Evolutionary conservation across 1,140 invertebrate species (phyloP).

Genomic region (Drosophila mojavensis): DNA sequence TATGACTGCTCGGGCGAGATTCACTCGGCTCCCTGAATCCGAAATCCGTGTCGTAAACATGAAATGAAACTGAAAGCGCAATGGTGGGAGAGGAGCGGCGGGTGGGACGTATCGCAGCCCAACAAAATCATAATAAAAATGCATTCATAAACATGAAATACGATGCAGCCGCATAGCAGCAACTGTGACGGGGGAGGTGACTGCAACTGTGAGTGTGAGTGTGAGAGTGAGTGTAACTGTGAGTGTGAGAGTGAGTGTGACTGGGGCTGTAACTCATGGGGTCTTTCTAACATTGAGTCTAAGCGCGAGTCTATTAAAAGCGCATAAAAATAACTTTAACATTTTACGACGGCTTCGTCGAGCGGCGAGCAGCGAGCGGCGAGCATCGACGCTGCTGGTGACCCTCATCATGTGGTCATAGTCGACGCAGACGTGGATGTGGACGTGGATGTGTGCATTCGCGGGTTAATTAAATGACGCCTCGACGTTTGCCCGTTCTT

Average conservation of each 20-base stretch:
- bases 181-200: neutral
- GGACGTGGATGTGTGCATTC: constrained; percentile 46
- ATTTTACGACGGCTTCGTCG: constrained; percentile 64
- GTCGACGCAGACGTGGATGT: constrained; percentile 21
- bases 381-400: constrained; percentile 19
- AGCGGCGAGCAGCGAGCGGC: neutral
- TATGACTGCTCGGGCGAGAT: constrained; percentile 53
- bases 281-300: constrained; percentile 41
- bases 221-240: neutral
- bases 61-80: constrained; percentile 48
- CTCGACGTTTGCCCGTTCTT: constrained; percentile 23
- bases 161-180: constrained; percentile 37
- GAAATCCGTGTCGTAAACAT: constrained; percentile 51
- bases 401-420: constrained; percentile 59
- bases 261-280: neutral
- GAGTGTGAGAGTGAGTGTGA: neutral
- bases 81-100: neutral
- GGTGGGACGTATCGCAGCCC: neutral
- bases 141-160: constrained; percentile 82
- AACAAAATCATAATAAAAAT: constrained; percentile 76
- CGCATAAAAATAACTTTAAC: constrained; percentile 79
- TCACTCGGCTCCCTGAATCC: constrained; percentile 13
- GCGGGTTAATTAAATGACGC: constrained; percentile 81
- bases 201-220: neutral
- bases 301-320: constrained; percentile 80